Conservation (phyloP, 2,888 invertebrate species). For the Philereme transversata region DNA sequence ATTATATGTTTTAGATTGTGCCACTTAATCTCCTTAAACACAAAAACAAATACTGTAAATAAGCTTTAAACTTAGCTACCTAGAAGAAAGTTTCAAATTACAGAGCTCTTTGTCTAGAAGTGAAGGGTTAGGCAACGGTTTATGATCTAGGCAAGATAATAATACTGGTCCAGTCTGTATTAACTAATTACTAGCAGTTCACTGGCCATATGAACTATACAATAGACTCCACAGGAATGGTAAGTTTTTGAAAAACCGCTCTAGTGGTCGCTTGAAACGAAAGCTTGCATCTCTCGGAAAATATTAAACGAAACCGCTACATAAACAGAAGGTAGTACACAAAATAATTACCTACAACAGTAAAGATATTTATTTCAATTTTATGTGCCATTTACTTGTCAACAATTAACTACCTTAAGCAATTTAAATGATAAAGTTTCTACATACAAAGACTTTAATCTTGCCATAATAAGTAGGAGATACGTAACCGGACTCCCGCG, state of each 20-base stretch:
- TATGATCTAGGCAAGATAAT: constrained; percentile 48
- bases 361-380: constrained; percentile 9
- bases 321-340: not conserved
- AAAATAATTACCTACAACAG: not conserved
- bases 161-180: constrained; percentile 25
- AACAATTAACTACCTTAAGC: constrained; percentile 42
- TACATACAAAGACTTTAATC: constrained; percentile 62
- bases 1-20: constrained; percentile 20
- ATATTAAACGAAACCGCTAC: not conserved
- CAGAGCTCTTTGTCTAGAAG: not conserved
- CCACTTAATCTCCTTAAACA: constrained; percentile 9
- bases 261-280: constrained; percentile 1
- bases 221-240: not conserved
- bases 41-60: no score
- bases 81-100: not conserved
- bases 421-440: constrained; percentile 61
- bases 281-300: not conserved
- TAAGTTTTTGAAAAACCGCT: not conserved
- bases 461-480: constrained; percentile 62
- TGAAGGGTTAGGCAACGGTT: constrained; percentile 31
- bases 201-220: constrained; percentile 10
- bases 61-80: no score
- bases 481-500: constrained; percentile 78
- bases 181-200: constrained; percentile 38
- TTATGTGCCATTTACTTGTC: constrained; percentile 36